These are phyloP conservation scores for Acanthopagrus latus DNA, from an alignment of 2,797 vertebrate species.

Conservation along the genomic window DNA sequence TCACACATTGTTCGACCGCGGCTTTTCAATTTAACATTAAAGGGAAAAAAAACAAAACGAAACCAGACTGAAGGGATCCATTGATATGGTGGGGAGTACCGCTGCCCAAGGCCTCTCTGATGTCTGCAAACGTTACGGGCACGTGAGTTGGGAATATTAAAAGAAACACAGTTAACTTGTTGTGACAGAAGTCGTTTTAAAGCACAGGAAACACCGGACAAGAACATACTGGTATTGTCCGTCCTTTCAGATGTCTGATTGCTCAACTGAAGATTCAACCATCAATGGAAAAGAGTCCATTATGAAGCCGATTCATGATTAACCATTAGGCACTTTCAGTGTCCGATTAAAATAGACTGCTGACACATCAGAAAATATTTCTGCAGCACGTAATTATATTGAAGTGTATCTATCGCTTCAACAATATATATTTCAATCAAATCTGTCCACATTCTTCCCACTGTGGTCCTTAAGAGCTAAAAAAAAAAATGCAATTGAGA, in stretches of 20 bases:
- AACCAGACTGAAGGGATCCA: conserved; percentile 45
- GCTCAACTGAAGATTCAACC: not conserved
- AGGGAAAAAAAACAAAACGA: conserved; percentile 32
- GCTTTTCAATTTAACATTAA: conserved; percentile 63
- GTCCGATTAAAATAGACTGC: conserved; percentile 58
- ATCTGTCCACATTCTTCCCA: conserved; percentile 14
- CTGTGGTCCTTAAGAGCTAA: conserved; percentile 12
- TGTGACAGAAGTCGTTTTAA: conserved; percentile 26
- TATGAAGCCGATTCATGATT: conserved; percentile 35
- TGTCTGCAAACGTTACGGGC: conserved; percentile 47
- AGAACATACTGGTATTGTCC: conserved; percentile 19
- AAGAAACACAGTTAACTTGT: conserved; percentile 11
- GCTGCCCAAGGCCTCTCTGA: conserved; percentile 38
- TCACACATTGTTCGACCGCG: conserved; percentile 39
- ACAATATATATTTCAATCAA: conserved; percentile 41
- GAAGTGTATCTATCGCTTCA: conserved; percentile 42
- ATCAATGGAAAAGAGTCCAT: conserved; percentile 15
- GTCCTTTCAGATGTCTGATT: conserved; percentile 31
- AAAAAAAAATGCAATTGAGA: not conserved
- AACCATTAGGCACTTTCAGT: conserved; percentile 22
- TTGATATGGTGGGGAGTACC: conserved; percentile 35
- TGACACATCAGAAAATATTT: conserved; percentile 46
- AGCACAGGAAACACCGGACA: not conserved
- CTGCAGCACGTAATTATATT: conserved; percentile 52
- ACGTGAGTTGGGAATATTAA: conserved; percentile 27